Conservation (phyloP, 2,888 invertebrate species). For the Phyto melanocephala region DNA sequence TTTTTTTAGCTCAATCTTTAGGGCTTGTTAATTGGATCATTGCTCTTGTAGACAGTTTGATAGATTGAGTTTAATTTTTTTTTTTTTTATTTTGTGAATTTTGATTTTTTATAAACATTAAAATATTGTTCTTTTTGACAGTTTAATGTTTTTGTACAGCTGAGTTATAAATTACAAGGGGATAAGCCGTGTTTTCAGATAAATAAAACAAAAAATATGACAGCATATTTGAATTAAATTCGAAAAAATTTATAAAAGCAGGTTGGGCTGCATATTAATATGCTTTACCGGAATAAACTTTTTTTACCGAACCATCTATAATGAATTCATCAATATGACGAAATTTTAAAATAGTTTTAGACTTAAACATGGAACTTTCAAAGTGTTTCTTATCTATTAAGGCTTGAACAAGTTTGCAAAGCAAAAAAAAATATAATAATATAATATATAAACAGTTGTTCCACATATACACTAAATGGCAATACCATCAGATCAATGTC, state of each 20-base stretch:
- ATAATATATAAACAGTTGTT: no score
- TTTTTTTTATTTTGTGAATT: constrained; percentile 15
- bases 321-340: no score
- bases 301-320: no score
- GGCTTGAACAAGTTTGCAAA: no score
- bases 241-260: neutral
- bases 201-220: neutral
- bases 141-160: constrained; percentile 17
- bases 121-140: constrained; percentile 44
- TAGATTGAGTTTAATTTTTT: constrained; percentile 53
- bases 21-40: constrained; percentile 56
- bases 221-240: constrained; percentile 1
- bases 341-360: no score
- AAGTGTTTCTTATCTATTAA: no score
- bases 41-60: constrained; percentile 54
- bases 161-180: neutral
- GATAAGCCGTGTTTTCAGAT: neutral
- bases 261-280: no score
- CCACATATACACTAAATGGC: no score
- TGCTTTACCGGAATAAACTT: no score
- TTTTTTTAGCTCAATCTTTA: constrained; percentile 22
- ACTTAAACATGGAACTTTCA: no score
- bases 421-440: no score
- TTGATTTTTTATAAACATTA: constrained; percentile 24
- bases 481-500: no score